phyloP scores from a whole-genome alignment of 2,888 invertebrate species.

The Xiphydria camelus region DNA sequence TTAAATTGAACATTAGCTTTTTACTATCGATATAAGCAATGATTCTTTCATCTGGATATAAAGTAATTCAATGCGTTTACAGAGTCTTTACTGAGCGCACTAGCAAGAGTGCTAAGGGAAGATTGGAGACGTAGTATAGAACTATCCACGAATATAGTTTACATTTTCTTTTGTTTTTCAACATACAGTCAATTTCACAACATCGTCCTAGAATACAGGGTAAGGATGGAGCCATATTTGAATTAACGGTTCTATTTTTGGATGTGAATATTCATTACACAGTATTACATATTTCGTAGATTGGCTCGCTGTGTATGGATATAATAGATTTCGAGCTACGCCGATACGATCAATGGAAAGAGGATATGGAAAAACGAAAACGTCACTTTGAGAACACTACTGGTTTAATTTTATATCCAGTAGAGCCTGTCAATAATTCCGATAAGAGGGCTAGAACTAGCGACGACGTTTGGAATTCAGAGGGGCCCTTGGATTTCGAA shows the following conservation, averaged over 20 bases:
- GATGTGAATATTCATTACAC: not conserved
- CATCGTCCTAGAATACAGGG: constrained; percentile 93
- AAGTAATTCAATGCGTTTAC: constrained; percentile 40
- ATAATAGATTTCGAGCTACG: constrained; percentile 93
- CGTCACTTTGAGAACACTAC: constrained; percentile 56
- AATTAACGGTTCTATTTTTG: not conserved
- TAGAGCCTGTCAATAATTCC: constrained; percentile 37
- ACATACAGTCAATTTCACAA: constrained; percentile 94
- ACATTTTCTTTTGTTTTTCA: constrained; percentile 97
- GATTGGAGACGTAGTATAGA: constrained; percentile 98
- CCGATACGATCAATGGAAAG: constrained; percentile 91
- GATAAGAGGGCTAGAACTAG: constrained; percentile 47
- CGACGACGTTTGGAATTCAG: constrained; percentile 52
- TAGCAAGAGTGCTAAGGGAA: constrained; percentile 93
- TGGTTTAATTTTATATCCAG: constrained; percentile 47
- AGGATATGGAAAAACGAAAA: constrained; percentile 67
- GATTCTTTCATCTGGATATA: not conserved
- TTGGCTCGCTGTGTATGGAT: constrained; percentile 95
- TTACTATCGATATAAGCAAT: constrained; percentile 2
- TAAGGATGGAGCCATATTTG: constrained; percentile 47
- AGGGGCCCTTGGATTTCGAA: constrained; percentile 50
- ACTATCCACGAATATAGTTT: constrained; percentile 93
- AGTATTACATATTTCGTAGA: constrained; percentile 58
- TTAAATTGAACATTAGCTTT: constrained; percentile 10
- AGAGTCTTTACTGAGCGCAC: constrained; percentile 93